These are phyloP conservation scores for Zophobas morio DNA, from an alignment of 1,140 invertebrate genomes.

Conservation along the genomic window DNA sequence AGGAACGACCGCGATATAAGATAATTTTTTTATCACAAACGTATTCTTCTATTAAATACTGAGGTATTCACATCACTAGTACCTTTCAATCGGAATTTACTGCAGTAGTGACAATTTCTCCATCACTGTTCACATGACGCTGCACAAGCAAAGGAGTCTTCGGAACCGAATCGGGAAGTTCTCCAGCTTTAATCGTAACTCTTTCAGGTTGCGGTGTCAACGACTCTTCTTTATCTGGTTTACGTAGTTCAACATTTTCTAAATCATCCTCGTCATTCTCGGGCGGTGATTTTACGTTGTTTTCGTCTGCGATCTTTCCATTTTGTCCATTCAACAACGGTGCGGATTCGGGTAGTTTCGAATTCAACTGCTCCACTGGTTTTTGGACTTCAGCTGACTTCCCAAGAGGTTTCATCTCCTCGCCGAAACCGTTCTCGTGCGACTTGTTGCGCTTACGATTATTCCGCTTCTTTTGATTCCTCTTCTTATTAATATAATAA, in stretches of 20 bases:
- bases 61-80: constrained; percentile 54
- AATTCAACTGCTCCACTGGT: constrained; percentile 56
- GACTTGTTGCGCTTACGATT: constrained; percentile 54
- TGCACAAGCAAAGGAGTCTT: constrained; percentile 76
- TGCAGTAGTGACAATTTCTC: constrained; percentile 60
- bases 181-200: constrained; percentile 76
- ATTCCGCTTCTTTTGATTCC: constrained; percentile 46
- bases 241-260: constrained; percentile 66
- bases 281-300: constrained; percentile 61
- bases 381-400: constrained; percentile 65
- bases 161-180: constrained; percentile 73
- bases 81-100: constrained; percentile 41
- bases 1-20: constrained; percentile 60
- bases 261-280: constrained; percentile 64
- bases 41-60: constrained; percentile 58
- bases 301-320: constrained; percentile 55
- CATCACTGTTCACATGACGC: constrained; percentile 61
- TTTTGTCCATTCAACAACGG: constrained; percentile 64
- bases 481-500: constrained; percentile 36
- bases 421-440: constrained; percentile 48
- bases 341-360: constrained; percentile 55
- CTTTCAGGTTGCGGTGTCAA: constrained; percentile 72
- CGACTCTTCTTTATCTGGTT: constrained; percentile 66
- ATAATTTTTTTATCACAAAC: constrained; percentile 61
- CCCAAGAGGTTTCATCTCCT: constrained; percentile 66